phyloP scores from a whole-genome alignment of 2,888 invertebrate species.

The Lepidocyrtoides sp. region DNA sequence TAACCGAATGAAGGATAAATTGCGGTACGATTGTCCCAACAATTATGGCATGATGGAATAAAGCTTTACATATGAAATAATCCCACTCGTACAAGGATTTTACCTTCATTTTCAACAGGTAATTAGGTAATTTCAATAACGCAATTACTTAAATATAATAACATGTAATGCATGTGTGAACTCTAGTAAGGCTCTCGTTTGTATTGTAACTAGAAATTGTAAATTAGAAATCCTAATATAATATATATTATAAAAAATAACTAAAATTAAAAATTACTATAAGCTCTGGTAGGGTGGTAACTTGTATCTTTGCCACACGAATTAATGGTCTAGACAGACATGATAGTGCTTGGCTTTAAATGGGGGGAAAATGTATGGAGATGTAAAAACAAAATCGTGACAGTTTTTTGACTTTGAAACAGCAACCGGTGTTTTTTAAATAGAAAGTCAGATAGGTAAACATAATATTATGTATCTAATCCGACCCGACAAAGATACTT shows the following conservation, averaged over 20 bases:
- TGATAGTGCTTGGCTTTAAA: not conserved
- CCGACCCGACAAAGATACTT: constrained; percentile 37
- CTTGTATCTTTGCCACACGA: constrained; percentile 29
- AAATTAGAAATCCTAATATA: constrained; percentile 16
- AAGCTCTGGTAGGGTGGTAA: constrained; percentile 29
- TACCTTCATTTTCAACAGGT: constrained; percentile 45
- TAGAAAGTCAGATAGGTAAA: constrained; percentile 46
- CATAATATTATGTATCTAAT: too few species aligned
- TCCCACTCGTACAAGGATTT: constrained; percentile 8
- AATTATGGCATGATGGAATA: constrained; percentile 32
- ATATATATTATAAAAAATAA: constrained; percentile 8
- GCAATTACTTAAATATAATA: not conserved
- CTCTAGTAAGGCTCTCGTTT: not conserved
- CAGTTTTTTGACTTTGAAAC: not conserved
- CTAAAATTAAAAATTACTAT: not conserved
- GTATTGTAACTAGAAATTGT: constrained; percentile 43
- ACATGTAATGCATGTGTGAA: not conserved
- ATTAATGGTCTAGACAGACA: not conserved
- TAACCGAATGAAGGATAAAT: not conserved
- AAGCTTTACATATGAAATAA: constrained; percentile 64
- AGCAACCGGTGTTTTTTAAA: constrained; percentile 42
- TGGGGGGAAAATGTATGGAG: constrained; percentile 7
- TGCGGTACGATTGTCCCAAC: constrained; percentile 9
- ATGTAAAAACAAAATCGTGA: not conserved
- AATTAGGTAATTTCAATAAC: not conserved